These are phyloP conservation scores for Drosophila serrata DNA, from an alignment of 1,140 invertebrate species.

Conservation along the genomic window DNA sequence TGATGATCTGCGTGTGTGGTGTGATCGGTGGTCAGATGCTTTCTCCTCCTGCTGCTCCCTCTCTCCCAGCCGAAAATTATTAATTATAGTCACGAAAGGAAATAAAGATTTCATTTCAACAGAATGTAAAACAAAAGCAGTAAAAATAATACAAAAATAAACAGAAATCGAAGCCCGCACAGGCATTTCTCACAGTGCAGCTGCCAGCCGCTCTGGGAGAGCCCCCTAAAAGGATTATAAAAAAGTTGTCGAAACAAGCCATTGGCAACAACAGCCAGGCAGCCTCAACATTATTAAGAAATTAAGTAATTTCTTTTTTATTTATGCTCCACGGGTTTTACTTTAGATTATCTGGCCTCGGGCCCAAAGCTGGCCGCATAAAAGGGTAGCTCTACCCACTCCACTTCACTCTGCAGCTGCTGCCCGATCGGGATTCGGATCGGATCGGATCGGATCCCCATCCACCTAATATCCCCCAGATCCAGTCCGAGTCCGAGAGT, in stretches of 20 bases:
- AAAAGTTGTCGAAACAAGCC: conserved; percentile 84
- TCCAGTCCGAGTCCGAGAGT: conserved; percentile 10
- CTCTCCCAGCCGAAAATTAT: conserved; percentile 68
- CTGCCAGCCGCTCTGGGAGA: conserved; percentile 61
- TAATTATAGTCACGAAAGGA: conserved; percentile 85
- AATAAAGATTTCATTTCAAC: conserved; percentile 85
- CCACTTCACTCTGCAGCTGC: conserved; percentile 54
- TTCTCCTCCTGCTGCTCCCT: conserved; percentile 24
- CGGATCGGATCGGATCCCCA: conserved; percentile 11
- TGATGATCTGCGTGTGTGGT: conserved; percentile 73
- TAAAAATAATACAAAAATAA: conserved; percentile 7
- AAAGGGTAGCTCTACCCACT: conserved; percentile 69
- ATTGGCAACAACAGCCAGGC: conserved; percentile 65
- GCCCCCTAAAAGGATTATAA: conserved; percentile 81
- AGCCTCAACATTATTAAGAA: conserved; percentile 80
- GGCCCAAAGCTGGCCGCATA: conserved; percentile 57
- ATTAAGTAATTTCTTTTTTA: conserved; percentile 84
- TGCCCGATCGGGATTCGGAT: conserved; percentile 16
- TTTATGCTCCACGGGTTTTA: conserved; percentile 83
- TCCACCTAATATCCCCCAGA: conserved; percentile 31
- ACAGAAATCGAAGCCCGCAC: conserved; percentile 58
- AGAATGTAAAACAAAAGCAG: conserved; percentile 69
- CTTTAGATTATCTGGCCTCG: conserved; percentile 77
- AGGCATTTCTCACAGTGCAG: conserved; percentile 75
- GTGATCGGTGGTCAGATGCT: conserved; percentile 67